phyloP scores from a whole-genome alignment of 2,113 vertebrate species.

The Pterocles gutturalis region DNA sequence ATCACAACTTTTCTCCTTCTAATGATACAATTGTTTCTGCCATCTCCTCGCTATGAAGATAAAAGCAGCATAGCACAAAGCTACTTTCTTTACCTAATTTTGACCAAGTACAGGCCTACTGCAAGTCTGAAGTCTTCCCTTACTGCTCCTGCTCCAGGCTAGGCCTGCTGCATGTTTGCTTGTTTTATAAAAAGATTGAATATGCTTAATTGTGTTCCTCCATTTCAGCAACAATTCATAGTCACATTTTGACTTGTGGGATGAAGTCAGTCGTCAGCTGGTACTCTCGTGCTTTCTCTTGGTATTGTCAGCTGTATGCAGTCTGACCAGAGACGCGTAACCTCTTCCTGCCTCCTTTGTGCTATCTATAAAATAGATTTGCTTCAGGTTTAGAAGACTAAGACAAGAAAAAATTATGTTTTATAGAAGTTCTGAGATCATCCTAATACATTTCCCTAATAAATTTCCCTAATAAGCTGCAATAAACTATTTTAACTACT shows the following conservation, averaged over 20 bases:
- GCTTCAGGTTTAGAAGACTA: neutral
- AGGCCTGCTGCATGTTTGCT: neutral
- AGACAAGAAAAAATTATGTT: neutral
- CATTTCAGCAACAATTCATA: neutral
- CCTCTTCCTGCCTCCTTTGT: neutral
- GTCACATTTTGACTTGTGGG: neutral
- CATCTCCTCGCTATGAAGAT: neutral
- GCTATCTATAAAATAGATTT: neutral
- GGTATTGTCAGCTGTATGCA: neutral
- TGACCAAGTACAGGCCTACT: neutral
- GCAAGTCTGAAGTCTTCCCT: neutral
- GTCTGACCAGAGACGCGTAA: neutral
- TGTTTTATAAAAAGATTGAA: neutral
- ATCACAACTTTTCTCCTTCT: neutral
- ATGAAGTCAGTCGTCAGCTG: slow-evolving; percentile 15
- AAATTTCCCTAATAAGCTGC: neutral
- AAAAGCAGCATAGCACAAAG: neutral
- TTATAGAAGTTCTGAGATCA: neutral
- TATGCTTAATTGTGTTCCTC: neutral
- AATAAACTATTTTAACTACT: neutral
- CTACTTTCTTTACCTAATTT: neutral
- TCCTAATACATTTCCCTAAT: neutral
- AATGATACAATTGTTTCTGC: neutral
- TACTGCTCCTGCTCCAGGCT: neutral
- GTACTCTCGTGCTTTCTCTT: neutral